Evolutionary conservation across 2,888 invertebrate species (phyloP).

Genomic region (Cantharis nigra): DNA sequence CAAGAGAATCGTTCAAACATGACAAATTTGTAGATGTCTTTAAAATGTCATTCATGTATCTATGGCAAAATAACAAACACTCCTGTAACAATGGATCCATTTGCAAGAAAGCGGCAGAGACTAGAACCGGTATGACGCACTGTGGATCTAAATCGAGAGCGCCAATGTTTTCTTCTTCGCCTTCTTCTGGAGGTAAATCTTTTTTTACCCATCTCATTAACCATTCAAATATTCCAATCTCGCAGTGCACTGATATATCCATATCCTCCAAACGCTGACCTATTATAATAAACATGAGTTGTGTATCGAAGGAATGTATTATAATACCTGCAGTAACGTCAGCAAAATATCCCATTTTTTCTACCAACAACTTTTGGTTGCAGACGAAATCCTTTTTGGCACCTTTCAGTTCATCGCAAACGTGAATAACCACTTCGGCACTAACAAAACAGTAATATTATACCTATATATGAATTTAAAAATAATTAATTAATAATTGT

Average conservation of each 20-base stretch:
- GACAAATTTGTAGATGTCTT: constrained; percentile 84
- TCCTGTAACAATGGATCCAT: constrained; percentile 90
- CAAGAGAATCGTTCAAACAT: constrained; percentile 80
- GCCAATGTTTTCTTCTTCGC: constrained; percentile 56
- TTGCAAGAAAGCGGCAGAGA: constrained; percentile 92
- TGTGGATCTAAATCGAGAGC: constrained; percentile 68
- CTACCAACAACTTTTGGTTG: constrained; percentile 80
- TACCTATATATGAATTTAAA: too few species aligned
- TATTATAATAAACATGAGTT: constrained; percentile 30
- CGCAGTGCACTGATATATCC: constrained; percentile 97
- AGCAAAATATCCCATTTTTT: constrained; percentile 95
- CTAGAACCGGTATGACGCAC: constrained; percentile 87
- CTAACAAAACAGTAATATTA: constrained; percentile 32
- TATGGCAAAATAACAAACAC: constrained; percentile 84
- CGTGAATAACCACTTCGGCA: constrained; percentile 89
- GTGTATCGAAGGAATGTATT: not conserved
- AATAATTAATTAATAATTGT: too few species aligned
- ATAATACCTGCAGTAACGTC: constrained; percentile 74
- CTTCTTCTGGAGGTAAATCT: constrained; percentile 66
- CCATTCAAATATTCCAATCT: constrained; percentile 95
- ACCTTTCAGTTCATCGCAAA: constrained; percentile 92
- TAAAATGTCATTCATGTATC: constrained; percentile 84
- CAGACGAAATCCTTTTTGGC: constrained; percentile 88
- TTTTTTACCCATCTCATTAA: constrained; percentile 94
- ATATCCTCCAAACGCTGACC: constrained; percentile 83